Base-by-base conservation (phyloP, 30 jellyfish, hydroid and myxozoan species). In the Aurelia coerulea region DNA sequence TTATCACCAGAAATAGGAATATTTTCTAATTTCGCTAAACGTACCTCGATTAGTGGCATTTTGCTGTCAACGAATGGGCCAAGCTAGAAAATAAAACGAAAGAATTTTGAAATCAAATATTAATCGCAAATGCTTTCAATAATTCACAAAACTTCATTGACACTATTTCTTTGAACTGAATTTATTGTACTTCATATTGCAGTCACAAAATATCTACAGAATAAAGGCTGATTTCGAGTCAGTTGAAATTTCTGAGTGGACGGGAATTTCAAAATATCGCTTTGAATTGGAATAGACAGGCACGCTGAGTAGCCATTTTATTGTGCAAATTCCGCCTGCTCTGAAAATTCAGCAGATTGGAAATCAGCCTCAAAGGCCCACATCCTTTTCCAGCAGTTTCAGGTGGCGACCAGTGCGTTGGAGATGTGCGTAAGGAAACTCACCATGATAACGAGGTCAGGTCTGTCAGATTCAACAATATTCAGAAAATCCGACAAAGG, bases 41-140 rank as follows among this genome's bases (percentile, higher is more conserved):
- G 46, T 85, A 94, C 99, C 89, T 89, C 96, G 19, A 89, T 87
- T 33, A 81, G 49, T 1, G 90, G 96, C 34, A 90, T 97, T 56
- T 85, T 88, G 86, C 95, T 84, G 81, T 94, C 99, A 11, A 94
- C 96, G 63, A 94, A 94, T 35, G 99, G 99, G 0, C 99, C 99
- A 89, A 84, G 95, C 99, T 94, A 71, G 37, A 65, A 76, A 60
- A 65, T 10, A 64, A 19, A 79, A 14, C 74, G 18, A 69, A 13
- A 18, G 2, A 18, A 18, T 7, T 33, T 6, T 12, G 18, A 19
- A 18, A 42, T 0, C 5, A 62, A n/a, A n/a, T 0, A 1, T 4
- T 17, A 9, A 33, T 18, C 69, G 13, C 37, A 68, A 14, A 39
- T 6, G 31, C 10, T 39, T 16, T 17, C 1, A 68, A 33, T 5